A percentile compares a stretch with the other conserved stretches of the same genome.
Evolutionary conservation across 1,140 invertebrate genomes (phyloP).

Genomic region (Fopius arisanus): DNA sequence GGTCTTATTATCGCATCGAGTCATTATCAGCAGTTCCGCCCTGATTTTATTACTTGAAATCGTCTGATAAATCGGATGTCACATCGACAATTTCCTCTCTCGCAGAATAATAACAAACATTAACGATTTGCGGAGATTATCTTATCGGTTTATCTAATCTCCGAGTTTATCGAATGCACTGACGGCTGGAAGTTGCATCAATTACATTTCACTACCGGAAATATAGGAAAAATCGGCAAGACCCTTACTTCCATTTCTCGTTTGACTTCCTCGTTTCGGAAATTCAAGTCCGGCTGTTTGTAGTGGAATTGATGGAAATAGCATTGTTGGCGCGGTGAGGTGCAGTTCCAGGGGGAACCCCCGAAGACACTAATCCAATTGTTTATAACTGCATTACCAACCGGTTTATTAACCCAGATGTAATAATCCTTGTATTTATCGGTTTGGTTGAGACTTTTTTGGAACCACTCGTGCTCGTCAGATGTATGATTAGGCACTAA

Average conservation of each 20-base stretch:
- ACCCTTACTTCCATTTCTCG: conserved; percentile 66
- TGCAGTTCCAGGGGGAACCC: conserved; percentile 65
- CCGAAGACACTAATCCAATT: conserved; percentile 70
- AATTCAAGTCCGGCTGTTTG: conserved; percentile 73
- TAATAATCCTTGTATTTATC: conserved; percentile 75
- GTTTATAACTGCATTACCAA: conserved; percentile 58
- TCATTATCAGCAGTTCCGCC: background rate
- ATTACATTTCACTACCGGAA: background rate
- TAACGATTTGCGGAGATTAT: too few relatives aligned
- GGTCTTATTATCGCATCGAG: background rate
- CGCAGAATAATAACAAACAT: too few relatives aligned
- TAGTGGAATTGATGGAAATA: conserved; percentile 69
- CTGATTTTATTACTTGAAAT: background rate
- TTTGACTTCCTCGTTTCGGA: conserved; percentile 65
- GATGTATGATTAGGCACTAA: conserved; percentile 79
- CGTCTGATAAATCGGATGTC: background rate
- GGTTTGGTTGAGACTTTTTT: conserved; percentile 65
- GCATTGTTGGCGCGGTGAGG: conserved; percentile 47
- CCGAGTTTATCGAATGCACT: too few relatives aligned
- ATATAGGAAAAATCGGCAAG: too few relatives aligned
- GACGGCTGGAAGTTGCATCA: too few relatives aligned
- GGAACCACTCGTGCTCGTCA: conserved; percentile 77
- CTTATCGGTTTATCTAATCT: too few relatives aligned
- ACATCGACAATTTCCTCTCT: too few relatives aligned
- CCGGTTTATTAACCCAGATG: conserved; percentile 70